Percentiles rank a stretch among this genome's conserved stretches.
Evolutionary conservation across 2,888 invertebrate species (phyloP).

Genomic region (Sinelater perroti): DNA sequence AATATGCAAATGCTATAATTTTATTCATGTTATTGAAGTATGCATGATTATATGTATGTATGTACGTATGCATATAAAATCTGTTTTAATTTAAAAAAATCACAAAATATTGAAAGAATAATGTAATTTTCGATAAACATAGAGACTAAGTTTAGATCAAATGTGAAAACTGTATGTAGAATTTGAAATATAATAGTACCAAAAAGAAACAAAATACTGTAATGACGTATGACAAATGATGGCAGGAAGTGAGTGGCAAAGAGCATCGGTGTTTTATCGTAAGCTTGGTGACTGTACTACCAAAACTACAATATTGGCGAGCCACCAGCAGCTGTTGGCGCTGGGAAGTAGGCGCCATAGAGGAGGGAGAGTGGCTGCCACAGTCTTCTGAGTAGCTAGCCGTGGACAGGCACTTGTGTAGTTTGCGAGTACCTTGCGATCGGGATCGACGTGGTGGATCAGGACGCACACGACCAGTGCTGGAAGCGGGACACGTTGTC

Average conservation of each 20-base stretch:
- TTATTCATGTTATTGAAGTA: too few species aligned
- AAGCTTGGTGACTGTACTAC: slow-evolving; percentile 80
- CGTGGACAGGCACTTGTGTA: slow-evolving; percentile 91
- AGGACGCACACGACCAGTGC: slow-evolving; percentile 59
- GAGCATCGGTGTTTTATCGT: slow-evolving; percentile 37
- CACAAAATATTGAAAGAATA: too few species aligned
- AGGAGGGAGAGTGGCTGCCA: slow-evolving; percentile 59
- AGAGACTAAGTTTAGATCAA: too few species aligned
- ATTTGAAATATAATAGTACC: neutral
- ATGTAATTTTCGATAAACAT: too few species aligned
- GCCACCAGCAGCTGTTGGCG: slow-evolving; percentile 74
- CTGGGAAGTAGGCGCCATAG: slow-evolving; percentile 58
- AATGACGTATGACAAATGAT: slow-evolving; percentile 26
- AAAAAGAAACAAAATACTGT: slow-evolving; percentile 20
- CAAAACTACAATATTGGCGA: slow-evolving; percentile 95
- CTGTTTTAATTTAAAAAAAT: too few species aligned
- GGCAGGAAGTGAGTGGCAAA: slow-evolving; percentile 35
- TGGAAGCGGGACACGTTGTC: slow-evolving; percentile 47
- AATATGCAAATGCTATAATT: too few species aligned
- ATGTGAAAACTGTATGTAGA: too few species aligned
- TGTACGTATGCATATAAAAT: too few species aligned
- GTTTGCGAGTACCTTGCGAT: slow-evolving; percentile 95
- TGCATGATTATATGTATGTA: too few species aligned
- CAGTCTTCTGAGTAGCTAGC: slow-evolving; percentile 82
- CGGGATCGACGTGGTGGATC: slow-evolving; percentile 84